Evolutionary conservation across 2,797 vertebrate species (phyloP), one percentile per base, ranked within the genome.

Genomic region (Liparis tanakae): DNA sequence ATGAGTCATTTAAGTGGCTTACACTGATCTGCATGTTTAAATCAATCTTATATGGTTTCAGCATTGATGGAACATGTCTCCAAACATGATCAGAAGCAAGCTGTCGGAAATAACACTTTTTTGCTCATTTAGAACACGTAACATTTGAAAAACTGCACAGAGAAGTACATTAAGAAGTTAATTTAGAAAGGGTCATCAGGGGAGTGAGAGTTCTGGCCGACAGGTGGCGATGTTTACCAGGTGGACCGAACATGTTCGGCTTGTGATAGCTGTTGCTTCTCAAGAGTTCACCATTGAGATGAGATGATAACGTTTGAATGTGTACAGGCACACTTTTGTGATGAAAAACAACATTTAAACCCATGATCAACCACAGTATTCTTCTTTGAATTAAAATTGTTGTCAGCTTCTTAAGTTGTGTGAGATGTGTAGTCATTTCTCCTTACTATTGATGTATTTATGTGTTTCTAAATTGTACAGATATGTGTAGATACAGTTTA

Each of bases 1-100:
- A 43, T 59, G 56, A 69, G 60, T 76, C 33, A 72, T 80, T 71
- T 74, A 60, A 67, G 48, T 76, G 73, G 79, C 80, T 84, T 73
- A 68, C 64, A 67, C 53, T 80, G 64, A 85, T 85, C 74, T 89
- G 85, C 87, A 89, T 91, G 87, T 79, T 61, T 74, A 82, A 79
- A 83, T 84, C 25, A 57, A 10, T 78, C 10, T 71, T 6, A 61
- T 20, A 64, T 44, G 72, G 53, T 57, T 70, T 84, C 8, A 60
- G 70, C 58, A 30, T 61, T 58, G 18, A 15, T 76, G 55, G 65
- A 39, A 48, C 69, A 44, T 37, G 25, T 72, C 39, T 79, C 25
- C 13, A 71, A 57, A 83, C 43, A 53, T 63, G 41, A 56, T 56
- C 36, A 61, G 59, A 50, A 80, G 22, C 44, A 83, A 80, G 54